Evolutionary conservation across 2,113 vertebrate species (phyloP).

Genomic region (Zonotrichia leucophrys): DNA sequence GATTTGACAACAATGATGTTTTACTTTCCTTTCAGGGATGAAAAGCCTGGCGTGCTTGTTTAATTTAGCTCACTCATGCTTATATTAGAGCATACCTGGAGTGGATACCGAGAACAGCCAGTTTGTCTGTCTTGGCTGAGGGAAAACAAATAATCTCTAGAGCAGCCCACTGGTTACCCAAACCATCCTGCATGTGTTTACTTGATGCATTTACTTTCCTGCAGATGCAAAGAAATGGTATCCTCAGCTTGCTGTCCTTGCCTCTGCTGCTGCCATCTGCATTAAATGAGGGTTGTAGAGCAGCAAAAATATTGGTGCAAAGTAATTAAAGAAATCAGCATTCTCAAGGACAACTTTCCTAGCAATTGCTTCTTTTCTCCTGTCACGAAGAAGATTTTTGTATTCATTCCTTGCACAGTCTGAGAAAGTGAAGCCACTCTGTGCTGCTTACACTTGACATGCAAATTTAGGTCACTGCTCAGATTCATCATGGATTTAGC

Average conservation of each 20-base stretch:
- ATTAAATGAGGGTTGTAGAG: not conserved
- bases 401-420: not conserved
- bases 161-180: not conserved
- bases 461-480: conserved; percentile 2
- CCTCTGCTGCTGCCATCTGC: rapidly evolving
- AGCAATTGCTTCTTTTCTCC: not conserved
- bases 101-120: not conserved
- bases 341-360: not conserved
- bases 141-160: not conserved
- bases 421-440: not conserved
- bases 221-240: not conserved
- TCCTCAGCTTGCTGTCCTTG: not conserved
- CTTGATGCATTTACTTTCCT: not conserved
- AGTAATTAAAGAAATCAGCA: not conserved
- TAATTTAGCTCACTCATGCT: conserved; percentile 45
- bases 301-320: not conserved
- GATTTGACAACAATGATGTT: conserved; percentile 50
- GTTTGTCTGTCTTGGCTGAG: not conserved
- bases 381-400: not conserved
- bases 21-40: conserved; percentile 51
- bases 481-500: not conserved
- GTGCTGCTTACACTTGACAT: not conserved
- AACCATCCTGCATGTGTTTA: not conserved
- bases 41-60: conserved; percentile 26
- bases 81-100: conserved; percentile 26